These are phyloP conservation scores for Verasper variegatus DNA, from an alignment of 2,113 vertebrate species.

Conservation along the genomic window DNA sequence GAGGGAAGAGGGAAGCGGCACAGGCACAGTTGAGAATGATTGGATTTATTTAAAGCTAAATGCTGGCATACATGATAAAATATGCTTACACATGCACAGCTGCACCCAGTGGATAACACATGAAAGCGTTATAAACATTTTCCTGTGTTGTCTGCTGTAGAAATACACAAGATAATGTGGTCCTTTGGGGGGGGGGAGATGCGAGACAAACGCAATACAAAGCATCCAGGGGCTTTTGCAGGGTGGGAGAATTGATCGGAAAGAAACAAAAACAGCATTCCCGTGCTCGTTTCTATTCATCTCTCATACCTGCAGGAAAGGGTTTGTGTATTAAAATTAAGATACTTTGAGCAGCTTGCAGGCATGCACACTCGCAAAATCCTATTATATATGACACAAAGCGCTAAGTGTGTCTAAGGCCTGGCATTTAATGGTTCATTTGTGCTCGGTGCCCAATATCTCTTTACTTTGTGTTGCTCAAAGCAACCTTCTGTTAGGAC, in stretches of 20 bases:
- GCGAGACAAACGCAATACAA: conserved; percentile 46
- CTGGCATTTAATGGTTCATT: conserved; percentile 39
- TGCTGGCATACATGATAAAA: conserved; percentile 49
- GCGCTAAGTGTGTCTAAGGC: conserved; percentile 30
- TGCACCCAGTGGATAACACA: conserved; percentile 52
- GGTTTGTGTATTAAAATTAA: conserved; percentile 16
- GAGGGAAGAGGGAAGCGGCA: conserved; percentile 8
- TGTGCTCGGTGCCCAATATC: conserved; percentile 7
- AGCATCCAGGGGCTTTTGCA: conserved; percentile 42
- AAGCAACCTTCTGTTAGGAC: conserved; percentile 15
- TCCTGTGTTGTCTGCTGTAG: conserved; percentile 47
- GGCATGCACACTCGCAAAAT: conserved; percentile 14
- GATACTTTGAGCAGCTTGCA: conserved; percentile 16
- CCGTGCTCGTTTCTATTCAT: conserved; percentile 33
- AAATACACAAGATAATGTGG: conserved; percentile 65
- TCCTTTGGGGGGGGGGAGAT: conserved; percentile 31
- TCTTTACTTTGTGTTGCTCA: conserved; percentile 29
- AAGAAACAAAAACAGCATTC: conserved; percentile 44
- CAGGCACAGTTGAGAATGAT: conserved; percentile 22
- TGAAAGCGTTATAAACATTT: conserved; percentile 56
- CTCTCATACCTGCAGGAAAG: conserved; percentile 36
- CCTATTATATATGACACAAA: conserved; percentile 52
- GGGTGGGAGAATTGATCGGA: conserved; percentile 49
- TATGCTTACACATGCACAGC: conserved; percentile 57
- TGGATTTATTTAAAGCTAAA: conserved; percentile 54